Percentiles rank a stretch among this genome's conserved stretches.
phyloP scores from a whole-genome alignment of 2,113 vertebrate species.

The Hydrolagus affinis region DNA sequence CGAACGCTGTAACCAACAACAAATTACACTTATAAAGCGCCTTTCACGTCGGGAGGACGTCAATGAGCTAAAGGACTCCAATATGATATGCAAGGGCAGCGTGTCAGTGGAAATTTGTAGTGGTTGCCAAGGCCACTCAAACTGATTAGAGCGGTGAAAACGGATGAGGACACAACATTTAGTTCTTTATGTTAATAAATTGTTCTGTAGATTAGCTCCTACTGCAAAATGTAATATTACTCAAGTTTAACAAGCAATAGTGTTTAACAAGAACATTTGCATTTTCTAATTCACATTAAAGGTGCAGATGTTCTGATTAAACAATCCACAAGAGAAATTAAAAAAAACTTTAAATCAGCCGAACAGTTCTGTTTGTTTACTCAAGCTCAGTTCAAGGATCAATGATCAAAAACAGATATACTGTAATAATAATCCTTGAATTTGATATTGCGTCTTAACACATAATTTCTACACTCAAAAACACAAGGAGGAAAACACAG shows the following conservation, averaged over 20 bases:
- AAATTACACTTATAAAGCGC: too few species aligned
- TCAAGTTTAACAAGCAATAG: background rate
- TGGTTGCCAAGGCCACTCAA: background rate
- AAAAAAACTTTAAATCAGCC: too few species aligned
- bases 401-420: background rate
- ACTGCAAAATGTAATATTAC: background rate
- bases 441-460: too few species aligned
- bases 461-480: too few species aligned
- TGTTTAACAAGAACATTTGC: background rate
- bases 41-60: too few species aligned
- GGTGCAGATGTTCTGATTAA: too few species aligned
- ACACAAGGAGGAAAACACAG: too few species aligned
- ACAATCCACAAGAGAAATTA: too few species aligned
- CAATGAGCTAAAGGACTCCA: too few species aligned
- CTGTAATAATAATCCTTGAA: too few species aligned
- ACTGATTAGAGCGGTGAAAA: background rate
- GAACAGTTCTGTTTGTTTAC: too few species aligned
- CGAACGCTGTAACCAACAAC: too few species aligned
- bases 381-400: background rate
- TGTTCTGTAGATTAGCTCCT: background rate
- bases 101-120: background rate
- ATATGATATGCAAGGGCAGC: constrained; percentile 1
- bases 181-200: background rate
- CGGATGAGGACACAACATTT: background rate
- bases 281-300: background rate